A percentile compares a stretch with the other conserved stretches of the same genome.
Evolutionary conservation across 2,113 vertebrate species (phyloP).

Genomic region (Cyprinodon brontotheroides): DNA sequence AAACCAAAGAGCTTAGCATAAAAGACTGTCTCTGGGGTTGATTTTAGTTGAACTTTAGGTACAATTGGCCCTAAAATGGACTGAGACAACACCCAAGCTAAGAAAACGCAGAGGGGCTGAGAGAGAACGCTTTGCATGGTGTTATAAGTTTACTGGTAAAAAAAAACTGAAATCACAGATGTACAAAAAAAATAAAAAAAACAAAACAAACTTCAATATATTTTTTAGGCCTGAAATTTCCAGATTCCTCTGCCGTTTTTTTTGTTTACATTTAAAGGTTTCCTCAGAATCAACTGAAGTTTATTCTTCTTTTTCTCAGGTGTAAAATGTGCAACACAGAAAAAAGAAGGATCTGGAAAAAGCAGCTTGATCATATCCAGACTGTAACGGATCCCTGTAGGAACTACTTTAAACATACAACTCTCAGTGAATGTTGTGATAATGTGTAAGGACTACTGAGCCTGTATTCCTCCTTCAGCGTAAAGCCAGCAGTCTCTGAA

Average conservation of each 20-base stretch:
- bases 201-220: background rate
- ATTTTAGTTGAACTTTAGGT: background rate
- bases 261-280: background rate
- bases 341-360: background rate
- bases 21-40: background rate
- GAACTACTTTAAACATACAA: background rate
- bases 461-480: slow-evolving; percentile 21
- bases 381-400: background rate
- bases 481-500: slow-evolving; percentile 22
- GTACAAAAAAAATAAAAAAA: background rate
- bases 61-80: background rate
- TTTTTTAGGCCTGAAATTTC: background rate
- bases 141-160: background rate
- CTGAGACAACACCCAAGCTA: background rate
- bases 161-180: slow-evolving; percentile 5
- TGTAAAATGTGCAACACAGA: background rate
- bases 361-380: background rate
- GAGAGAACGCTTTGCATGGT: slow-evolving; percentile 9
- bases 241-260: too few species aligned
- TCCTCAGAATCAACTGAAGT: background rate
- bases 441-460: slow-evolving; percentile 5
- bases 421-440: slow-evolving; percentile 20
- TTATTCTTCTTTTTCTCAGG: background rate
- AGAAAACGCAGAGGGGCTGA: background rate
- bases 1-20: background rate